These are phyloP conservation scores for Incurvaria masculella DNA, from an alignment of 2,888 invertebrate species.

Conservation along the genomic window DNA sequence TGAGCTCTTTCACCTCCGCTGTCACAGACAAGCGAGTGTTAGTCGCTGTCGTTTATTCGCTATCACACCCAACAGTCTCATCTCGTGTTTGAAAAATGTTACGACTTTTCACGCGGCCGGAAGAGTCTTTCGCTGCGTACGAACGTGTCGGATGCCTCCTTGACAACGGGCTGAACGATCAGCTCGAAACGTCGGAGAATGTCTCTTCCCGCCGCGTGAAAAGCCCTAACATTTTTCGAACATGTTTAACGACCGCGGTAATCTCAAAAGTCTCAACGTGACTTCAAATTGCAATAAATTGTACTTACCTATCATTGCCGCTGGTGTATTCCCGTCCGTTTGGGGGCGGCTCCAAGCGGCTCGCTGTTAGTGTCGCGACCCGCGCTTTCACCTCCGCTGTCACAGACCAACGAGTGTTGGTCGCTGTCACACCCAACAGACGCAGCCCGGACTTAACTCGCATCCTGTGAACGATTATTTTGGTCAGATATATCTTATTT, in stretches of 20 bases:
- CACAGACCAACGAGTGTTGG: constrained; percentile 79
- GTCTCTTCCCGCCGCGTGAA: too few species aligned
- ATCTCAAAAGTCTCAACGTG: neutral
- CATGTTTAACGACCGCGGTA: too few species aligned
- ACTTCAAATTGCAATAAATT: neutral
- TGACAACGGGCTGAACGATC: too few species aligned
- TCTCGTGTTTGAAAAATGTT: too few species aligned
- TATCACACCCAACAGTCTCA: constrained; percentile 79
- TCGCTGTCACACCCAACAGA: constrained; percentile 79
- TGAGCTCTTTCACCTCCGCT: constrained; percentile 85
- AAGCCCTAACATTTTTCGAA: too few species aligned
- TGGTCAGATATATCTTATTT: too few species aligned
- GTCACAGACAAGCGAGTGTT: constrained; percentile 84
- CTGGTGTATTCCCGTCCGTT: constrained; percentile 36
- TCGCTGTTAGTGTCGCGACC: constrained; percentile 84
- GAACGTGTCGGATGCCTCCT: too few species aligned
- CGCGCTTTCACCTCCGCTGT: constrained; percentile 86
- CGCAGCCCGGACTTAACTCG: constrained; percentile 86
- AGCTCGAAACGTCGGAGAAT: too few species aligned
- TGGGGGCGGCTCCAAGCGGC: constrained; percentile 52
- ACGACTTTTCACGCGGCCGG: too few species aligned
- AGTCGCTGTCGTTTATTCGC: constrained; percentile 72
- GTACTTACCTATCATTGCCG: constrained; percentile 33
- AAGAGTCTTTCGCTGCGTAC: neutral
- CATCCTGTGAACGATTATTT: too few species aligned